phyloP scores from a whole-genome alignment of 2,797 vertebrate species.

The Pantherophis vulpinus region DNA sequence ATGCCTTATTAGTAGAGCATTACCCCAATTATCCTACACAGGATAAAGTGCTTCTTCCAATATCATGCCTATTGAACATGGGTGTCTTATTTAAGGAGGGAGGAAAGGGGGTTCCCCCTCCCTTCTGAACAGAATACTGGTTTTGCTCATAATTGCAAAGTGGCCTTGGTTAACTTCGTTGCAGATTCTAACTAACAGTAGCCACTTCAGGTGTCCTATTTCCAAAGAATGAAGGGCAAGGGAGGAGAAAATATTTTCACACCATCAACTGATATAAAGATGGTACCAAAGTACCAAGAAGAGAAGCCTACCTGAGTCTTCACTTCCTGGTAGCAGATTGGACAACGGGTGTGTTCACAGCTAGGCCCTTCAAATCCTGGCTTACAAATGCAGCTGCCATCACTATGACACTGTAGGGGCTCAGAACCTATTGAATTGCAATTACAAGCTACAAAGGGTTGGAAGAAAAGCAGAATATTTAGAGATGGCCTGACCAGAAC shows the following conservation, averaged over 20 bases:
- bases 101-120: too few species aligned
- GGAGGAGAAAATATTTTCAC: neutral
- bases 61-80: neutral
- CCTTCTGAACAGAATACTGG: neutral
- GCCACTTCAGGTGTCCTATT: neutral
- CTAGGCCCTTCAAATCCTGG: slow-evolving; percentile 78
- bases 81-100: too few species aligned
- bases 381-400: slow-evolving; percentile 84
- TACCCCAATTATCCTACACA: neutral
- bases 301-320: slow-evolving; percentile 77
- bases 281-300: neutral
- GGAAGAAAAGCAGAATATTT: neutral
- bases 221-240: neutral
- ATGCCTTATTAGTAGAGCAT: neutral
- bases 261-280: neutral
- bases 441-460: slow-evolving; percentile 76
- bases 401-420: slow-evolving; percentile 71
- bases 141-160: neutral
- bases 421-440: slow-evolving; percentile 75
- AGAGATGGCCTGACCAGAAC: neutral
- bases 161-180: too few species aligned
- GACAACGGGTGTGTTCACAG: slow-evolving; percentile 81
- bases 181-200: neutral
- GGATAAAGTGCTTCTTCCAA: neutral
- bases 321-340: slow-evolving; percentile 82